Conservation (phyloP, 2,113 vertebrate genomes). For the Tetrax tetrax region DNA sequence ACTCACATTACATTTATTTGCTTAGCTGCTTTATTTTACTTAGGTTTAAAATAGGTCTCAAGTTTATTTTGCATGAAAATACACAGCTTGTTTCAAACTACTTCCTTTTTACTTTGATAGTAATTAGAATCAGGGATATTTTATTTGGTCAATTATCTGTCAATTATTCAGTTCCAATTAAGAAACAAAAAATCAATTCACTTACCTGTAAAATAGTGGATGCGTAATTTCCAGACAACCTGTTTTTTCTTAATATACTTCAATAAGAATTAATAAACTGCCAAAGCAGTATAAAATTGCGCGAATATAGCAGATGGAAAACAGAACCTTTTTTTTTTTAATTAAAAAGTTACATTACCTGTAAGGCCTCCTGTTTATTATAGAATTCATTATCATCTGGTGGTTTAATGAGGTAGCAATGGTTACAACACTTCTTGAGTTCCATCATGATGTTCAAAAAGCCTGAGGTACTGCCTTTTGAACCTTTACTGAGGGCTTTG, state of each 20-base stretch:
- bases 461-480: slow-evolving; percentile 97
- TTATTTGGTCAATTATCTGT: neutral
- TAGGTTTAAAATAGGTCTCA: neutral
- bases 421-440: slow-evolving; percentile 99
- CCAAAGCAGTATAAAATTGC: neutral
- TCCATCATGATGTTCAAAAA: slow-evolving; percentile 99
- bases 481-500: slow-evolving; percentile 98
- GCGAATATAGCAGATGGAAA: neutral
- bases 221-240: neutral
- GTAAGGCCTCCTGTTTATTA: slow-evolving; percentile 93
- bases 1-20: neutral
- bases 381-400: slow-evolving; percentile 94
- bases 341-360: slow-evolving; percentile 77
- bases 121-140: neutral
- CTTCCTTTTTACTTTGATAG: neutral
- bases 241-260: neutral
- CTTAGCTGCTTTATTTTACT: neutral
- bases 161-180: neutral
- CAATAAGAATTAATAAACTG: neutral
- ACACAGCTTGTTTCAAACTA: neutral
- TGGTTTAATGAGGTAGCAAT: slow-evolving; percentile 99
- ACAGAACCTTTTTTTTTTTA: neutral
- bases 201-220: neutral
- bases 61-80: neutral
- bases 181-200: neutral